Conservation (phyloP, 2,113 vertebrate genomes). For the Orcinus orca region DNA sequence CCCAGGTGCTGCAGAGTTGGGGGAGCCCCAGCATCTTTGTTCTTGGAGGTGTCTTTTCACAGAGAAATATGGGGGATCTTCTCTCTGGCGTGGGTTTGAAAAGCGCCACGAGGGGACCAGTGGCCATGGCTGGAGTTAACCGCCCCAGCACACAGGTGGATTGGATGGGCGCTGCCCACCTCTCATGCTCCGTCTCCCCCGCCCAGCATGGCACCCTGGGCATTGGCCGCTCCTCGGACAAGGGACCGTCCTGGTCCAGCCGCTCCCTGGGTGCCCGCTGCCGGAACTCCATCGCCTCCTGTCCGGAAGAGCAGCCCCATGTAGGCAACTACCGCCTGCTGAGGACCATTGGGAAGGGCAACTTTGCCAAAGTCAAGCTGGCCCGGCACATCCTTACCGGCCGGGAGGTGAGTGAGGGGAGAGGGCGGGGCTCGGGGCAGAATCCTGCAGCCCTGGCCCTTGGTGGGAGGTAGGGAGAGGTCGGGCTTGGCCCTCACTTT, state of each 20-base stretch:
- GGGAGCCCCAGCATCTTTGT: rapidly evolving
- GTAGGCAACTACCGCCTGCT: conserved; percentile 95
- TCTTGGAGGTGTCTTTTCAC: background rate
- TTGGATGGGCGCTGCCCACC: rapidly evolving
- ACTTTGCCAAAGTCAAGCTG: conserved; percentile 96
- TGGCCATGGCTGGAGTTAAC: background rate
- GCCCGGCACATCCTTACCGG: conserved; percentile 93
- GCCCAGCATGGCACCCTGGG: conserved; percentile 89
- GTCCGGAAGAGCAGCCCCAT: conserved; percentile 92
- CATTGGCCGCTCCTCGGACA: conserved; percentile 91
- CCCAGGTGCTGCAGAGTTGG: rapidly evolving
- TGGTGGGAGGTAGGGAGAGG: background rate
- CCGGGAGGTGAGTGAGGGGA: conserved; percentile 85
- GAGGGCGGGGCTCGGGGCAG: rapidly evolving
- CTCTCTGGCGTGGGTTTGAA: background rate
- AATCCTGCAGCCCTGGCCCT: rapidly evolving
- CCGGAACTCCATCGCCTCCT: conserved; percentile 93
- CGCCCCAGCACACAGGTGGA: rapidly evolving
- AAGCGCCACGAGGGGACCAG: background rate
- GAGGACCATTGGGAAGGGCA: conserved; percentile 95
- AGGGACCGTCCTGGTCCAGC: conserved; percentile 91
- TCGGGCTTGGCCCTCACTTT: rapidly evolving
- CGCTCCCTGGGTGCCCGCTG: conserved; percentile 92
- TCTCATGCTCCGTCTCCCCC: background rate
- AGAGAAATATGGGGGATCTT: background rate